Conservation (phyloP, 2,113 vertebrate species). For the Pomatostomus ruficeps region DNA sequence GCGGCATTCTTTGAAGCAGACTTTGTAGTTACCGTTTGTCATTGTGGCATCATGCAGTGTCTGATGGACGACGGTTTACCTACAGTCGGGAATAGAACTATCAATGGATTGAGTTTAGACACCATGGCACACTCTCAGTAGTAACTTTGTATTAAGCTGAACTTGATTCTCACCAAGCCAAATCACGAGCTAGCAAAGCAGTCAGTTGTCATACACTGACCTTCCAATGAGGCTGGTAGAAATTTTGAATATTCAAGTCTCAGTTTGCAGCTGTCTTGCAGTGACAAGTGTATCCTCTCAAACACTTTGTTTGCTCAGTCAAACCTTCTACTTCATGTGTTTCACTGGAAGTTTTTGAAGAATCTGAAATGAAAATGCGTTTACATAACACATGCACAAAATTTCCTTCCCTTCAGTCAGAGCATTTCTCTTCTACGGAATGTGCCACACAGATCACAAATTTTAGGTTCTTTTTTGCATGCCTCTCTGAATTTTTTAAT, state of each 20-base stretch:
- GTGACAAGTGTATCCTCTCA: neutral
- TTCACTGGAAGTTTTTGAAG: neutral
- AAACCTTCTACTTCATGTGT: neutral
- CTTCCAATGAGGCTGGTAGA: neutral
- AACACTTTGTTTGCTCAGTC: neutral
- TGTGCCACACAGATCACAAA: neutral
- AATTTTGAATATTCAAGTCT: neutral
- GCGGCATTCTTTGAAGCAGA: neutral
- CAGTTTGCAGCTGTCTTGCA: neutral
- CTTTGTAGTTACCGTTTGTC: neutral
- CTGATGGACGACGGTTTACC: neutral
- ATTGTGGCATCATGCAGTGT: neutral
- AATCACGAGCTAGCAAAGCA: neutral
- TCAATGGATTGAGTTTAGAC: neutral
- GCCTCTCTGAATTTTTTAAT: neutral
- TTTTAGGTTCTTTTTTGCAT: neutral
- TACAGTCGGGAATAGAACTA: neutral
- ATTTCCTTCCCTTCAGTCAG: neutral
- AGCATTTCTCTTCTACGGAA: neutral
- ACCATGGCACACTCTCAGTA: neutral
- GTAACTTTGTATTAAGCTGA: neutral
- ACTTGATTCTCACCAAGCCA: neutral
- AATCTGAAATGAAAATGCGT: neutral
- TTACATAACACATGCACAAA: neutral
- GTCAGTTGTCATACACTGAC: neutral